Evolutionary conservation across 2,797 vertebrate genomes (phyloP), one percentile per base, ranked within the genome.

Genomic region (Periophthalmus magnuspinnatus): DNA sequence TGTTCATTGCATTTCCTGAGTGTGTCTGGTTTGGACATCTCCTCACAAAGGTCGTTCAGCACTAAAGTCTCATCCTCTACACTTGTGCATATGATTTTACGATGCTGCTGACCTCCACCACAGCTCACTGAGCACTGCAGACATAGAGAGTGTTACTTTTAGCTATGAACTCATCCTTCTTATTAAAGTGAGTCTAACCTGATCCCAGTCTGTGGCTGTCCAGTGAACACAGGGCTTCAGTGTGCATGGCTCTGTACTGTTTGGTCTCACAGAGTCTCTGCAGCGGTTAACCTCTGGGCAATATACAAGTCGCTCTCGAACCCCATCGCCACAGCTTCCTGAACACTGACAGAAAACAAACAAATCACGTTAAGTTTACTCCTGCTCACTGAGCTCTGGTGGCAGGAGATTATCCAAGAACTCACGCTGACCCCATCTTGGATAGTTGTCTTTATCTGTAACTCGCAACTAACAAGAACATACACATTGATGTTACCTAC

Each of bases 261-360:
- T 83, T 5, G 96, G 97, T 72, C 83, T 94, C 75, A 86, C 80
- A 0, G 70, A 79, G 80, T 82, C 55, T 74, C 93, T 91, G 70
- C 96, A 99, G 72, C 63, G 88, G 41, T 92, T 84, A 0, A 80
- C 84, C 70, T 89, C 82, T 0, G 93, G 91, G 75, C 96, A 98
- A 74, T 77, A 92, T 28, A 97, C 85, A 3, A 6, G 75, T 36
- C 94, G 93, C 66, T 94, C 85, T 69, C 81, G 93, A 62, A 92
- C 32, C 21, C 96, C 96, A 0, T 86, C 90, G 0, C 95, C 95
- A 75, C 96, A 97, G 47, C 90, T 93, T 79, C 91, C 93, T 0
- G 95, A 96, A 80, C 96, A 98, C 96, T 98, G 81, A 73, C 8
- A 28, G 21, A 66, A 34, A 76, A 54, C 21, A 55, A 55, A 22